Base-by-base conservation (phyloP, 2,888 invertebrate genomes). In the Cinara cedri region DNA sequence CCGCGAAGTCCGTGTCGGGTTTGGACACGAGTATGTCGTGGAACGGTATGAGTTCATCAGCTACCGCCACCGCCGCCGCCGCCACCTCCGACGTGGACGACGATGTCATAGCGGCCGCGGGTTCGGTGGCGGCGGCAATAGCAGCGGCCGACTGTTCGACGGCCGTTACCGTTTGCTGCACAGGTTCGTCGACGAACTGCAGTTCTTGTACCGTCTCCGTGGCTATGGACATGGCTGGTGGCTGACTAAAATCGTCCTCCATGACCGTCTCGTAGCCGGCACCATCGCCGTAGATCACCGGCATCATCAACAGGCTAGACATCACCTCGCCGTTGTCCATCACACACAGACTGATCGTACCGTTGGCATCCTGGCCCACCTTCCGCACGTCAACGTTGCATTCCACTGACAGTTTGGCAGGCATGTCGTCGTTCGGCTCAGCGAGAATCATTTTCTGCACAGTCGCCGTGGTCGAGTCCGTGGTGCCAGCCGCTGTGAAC, bases 241-340 rank as follows among this genome's bases (percentile, higher is more conserved):
- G 68, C 44, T 82, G 81, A 55, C 82, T 82, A 13, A 68, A 72
- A 42, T 82, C 82, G 63, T 82, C 82, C 62, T 82, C 75, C 57
- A 55, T 60, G 24, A 81, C 81, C 65, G 80, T 65, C 60, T 82
- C 82, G 68, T 60, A 81, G n/a, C 82, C 80, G 55, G 63, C 81
- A 19, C 75, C 81, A n/a, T 75, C 81, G 24, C 75, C 81, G 21
- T 75, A 66, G 62, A 82, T 82, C 49, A 81, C 80, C 42, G 82
- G 80, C 55, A 75, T 74, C 62, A 81, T 78, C 19, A 80, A 60
- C 24, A 82, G 42, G 44, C 82, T 81, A 65, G 81, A 62, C 57
- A 82, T 82, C 24, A 81, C 80, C 66, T 82, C 82, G 46, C 82
- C 82, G 54, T 82, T 82, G 66, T 82, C 82, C 46, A 82, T 72